phyloP scores from a whole-genome alignment of 2,888 invertebrate genomes.

The Acrobasis suavella region DNA sequence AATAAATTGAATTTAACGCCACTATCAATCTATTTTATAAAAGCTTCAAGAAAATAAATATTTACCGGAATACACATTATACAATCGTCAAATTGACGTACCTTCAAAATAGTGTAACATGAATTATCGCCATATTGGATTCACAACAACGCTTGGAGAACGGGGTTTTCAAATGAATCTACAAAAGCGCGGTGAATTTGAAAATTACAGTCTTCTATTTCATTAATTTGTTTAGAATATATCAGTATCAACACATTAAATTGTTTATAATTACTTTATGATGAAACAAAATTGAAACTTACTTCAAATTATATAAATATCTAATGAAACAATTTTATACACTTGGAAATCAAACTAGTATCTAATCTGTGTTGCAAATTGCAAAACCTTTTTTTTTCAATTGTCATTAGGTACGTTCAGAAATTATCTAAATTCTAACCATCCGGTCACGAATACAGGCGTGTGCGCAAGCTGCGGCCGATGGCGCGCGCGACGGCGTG shows the following conservation, averaged over 20 bases:
- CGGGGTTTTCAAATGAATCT: constrained; percentile 74
- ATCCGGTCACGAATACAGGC: too few species aligned
- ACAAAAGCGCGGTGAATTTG: constrained; percentile 48
- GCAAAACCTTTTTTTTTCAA: too few species aligned
- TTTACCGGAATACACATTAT: constrained; percentile 75
- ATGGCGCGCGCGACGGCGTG: too few species aligned
- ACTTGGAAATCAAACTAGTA: too few species aligned
- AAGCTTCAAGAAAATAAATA: constrained; percentile 59
- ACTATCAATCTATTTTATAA: constrained; percentile 42
- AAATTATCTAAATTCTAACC: too few species aligned
- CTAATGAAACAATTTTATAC: too few species aligned
- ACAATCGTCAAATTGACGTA: constrained; percentile 82
- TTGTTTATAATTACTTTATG: neutral
- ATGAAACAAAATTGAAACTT: neutral
- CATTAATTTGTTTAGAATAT: too few species aligned
- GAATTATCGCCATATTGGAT: constrained; percentile 87
- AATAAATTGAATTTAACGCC: constrained; percentile 43
- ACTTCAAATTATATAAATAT: neutral
- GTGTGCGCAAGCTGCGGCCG: too few species aligned
- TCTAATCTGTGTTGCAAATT: too few species aligned
- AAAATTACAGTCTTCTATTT: constrained; percentile 10
- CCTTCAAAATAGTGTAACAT: constrained; percentile 82
- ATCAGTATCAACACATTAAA: neutral
- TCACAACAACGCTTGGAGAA: constrained; percentile 86
- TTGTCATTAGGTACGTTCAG: too few species aligned